Conservation (phyloP, 2,888 invertebrate species). For the Lingula anatina region DNA sequence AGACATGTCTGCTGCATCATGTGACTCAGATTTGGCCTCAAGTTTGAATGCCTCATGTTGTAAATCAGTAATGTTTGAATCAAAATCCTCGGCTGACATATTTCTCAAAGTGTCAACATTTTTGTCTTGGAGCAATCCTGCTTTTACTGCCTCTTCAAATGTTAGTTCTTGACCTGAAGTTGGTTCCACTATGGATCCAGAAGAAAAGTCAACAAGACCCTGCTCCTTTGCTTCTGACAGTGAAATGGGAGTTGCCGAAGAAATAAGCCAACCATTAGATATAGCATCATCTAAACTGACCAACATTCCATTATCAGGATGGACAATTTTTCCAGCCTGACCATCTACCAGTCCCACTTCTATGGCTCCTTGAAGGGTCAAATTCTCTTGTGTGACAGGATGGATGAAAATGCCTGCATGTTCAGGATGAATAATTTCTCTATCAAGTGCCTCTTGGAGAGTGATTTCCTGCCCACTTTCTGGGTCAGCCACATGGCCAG, state of each 20-base stretch:
- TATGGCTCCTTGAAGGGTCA: conserved; percentile 86
- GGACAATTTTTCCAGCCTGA: conserved; percentile 75
- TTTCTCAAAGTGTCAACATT: no score
- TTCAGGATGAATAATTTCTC: conserved; percentile 61
- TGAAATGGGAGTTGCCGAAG: no score
- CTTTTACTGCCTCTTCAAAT: not conserved
- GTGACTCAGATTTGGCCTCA: not conserved
- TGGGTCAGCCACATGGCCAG: conserved; percentile 48
- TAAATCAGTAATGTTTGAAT: no score
- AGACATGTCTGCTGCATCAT: not conserved
- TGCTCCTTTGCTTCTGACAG: no score
- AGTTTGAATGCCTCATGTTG: no score
- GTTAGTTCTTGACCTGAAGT: not conserved
- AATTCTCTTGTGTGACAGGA: conserved; percentile 60
- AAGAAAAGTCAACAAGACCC: no score
- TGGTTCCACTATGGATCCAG: not conserved
- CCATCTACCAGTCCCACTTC: conserved; percentile 47
- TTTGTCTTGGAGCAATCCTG: not conserved
- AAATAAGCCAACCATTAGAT: conserved; percentile 54
- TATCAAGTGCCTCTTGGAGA: conserved; percentile 76
- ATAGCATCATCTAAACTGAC: conserved; percentile 78
- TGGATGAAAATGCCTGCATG: conserved; percentile 71
- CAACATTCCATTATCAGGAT: conserved; percentile 79
- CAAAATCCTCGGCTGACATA: no score
- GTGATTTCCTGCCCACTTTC: conserved; percentile 18